Percentiles rank a stretch among this genome's conserved stretches.
phyloP scores from a whole-genome alignment of 2,113 vertebrate genomes.

The Coptodon rendalli region DNA sequence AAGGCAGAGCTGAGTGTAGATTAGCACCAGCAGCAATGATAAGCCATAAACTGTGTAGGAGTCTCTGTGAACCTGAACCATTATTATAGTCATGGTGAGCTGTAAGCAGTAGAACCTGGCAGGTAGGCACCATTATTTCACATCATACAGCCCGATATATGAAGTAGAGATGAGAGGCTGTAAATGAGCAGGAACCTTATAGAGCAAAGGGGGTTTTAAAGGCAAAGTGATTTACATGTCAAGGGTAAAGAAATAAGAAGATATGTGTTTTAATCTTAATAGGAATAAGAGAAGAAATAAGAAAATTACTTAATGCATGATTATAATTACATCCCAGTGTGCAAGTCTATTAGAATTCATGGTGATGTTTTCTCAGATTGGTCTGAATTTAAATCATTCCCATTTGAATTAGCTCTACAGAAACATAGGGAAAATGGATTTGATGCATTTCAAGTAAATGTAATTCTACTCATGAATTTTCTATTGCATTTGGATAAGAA shows the following conservation, averaged over 20 bases:
- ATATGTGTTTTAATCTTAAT: neutral
- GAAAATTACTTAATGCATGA: neutral
- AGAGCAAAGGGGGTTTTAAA: neutral
- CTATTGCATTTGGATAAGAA: neutral
- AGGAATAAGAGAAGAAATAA: neutral
- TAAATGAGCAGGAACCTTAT: constrained; percentile 11
- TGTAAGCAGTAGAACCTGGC: constrained; percentile 24
- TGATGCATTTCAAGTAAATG: constrained; percentile 15
- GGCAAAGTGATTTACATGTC: neutral
- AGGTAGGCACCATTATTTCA: neutral
- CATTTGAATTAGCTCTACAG: neutral
- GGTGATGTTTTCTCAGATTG: constrained; percentile 13
- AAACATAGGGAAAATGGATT: neutral
- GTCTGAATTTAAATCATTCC: constrained; percentile 16
- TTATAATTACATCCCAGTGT: constrained; percentile 11
- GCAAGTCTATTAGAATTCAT: constrained; percentile 16
- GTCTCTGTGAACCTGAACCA: neutral
- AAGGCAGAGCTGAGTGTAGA: neutral
- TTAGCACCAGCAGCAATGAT: neutral
- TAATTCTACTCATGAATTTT: constrained; percentile 10
- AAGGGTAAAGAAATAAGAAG: neutral
- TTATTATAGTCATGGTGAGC: neutral
- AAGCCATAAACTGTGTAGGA: neutral
- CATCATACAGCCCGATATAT: neutral
- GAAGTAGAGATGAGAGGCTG: neutral